Conservation (phyloP, 2,888 invertebrate genomes). For the Amphimallon solstitiale region DNA sequence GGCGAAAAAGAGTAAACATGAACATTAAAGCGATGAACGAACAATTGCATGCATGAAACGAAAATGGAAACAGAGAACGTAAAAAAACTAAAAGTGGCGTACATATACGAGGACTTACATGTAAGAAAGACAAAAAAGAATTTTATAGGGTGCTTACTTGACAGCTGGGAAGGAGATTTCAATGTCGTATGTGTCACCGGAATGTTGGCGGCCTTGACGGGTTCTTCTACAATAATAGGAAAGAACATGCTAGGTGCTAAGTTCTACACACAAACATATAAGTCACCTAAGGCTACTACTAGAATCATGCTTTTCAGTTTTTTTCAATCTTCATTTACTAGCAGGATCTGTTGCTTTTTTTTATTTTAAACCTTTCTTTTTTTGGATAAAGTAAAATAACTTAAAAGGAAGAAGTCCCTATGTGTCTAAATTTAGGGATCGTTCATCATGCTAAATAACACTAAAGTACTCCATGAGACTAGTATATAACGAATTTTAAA, state of each 20-base stretch:
- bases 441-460: constrained; percentile 17
- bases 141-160: constrained; percentile 74
- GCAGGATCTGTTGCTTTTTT: neutral
- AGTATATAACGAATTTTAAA: constrained; percentile 2
- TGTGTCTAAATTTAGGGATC: constrained; percentile 9
- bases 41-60: constrained; percentile 25
- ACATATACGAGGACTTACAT: constrained; percentile 17
- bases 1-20: constrained; percentile 19
- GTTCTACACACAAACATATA: constrained; percentile 55
- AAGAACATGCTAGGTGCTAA: constrained; percentile 60
- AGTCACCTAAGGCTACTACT: constrained; percentile 43
- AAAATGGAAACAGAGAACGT: constrained; percentile 14
- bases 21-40: constrained; percentile 7
- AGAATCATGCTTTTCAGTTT: constrained; percentile 46
- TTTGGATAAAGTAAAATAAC: neutral
- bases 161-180: constrained; percentile 92
- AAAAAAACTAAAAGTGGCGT: constrained; percentile 8
- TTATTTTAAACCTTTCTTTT: neutral
- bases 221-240: constrained; percentile 73
- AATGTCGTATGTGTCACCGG: constrained; percentile 89
- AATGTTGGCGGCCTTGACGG: constrained; percentile 88
- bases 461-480: constrained; percentile 4
- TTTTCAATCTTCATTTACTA: neutral
- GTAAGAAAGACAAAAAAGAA: constrained; percentile 2
- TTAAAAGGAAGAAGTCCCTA: constrained; percentile 6